Evolutionary conservation across 23 tunicate genomes (phyloP), one percentile per base, ranked within the genome.

Genomic region (Ciona savignyi): DNA sequence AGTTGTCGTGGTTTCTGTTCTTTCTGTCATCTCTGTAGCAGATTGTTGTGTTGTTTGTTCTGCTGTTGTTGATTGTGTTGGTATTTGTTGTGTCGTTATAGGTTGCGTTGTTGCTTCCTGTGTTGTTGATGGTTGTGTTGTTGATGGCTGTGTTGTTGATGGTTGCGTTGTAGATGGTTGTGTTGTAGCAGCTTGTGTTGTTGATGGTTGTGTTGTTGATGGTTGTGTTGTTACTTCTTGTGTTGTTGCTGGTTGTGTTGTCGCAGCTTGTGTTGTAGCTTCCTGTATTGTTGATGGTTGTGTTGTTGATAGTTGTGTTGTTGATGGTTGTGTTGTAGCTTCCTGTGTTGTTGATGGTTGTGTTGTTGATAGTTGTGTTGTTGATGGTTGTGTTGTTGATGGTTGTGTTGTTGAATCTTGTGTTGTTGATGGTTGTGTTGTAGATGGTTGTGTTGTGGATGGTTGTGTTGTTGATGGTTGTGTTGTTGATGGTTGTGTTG

Each of bases 191-290:
- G 67, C 6, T n/a, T 23, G 6, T n/a, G 27, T 11, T 63, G 67
- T 63, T 21, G 67, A 9, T 63, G 67, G 25, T 63, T 23, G n/a
- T 63, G 67, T 4, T 63, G 25, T 25, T 25, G 67, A 9, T n/a
- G 67, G 25, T 63, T 23, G 6, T 30, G 3, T 32, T 23, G 35
- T 30, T 4, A 56, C 25, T 70, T 51, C 4, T 30, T 9, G 1
- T 70, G 42, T n/a, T 33, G 74, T 70, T 9, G 74, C 33, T 31
- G 74, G 22, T 31, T 30, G 29, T 70, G 74, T 25, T 70, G 42
- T 4, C 2, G 2, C 2, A 22, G 74, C n/a, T 26, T 25, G 23
- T 30, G 51, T 70, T 2, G 51, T 15, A 22, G 65, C 23, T 6
- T 64, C 65, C 24, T 51, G 1, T 48, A 32, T 26, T 48, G 76